Evolutionary conservation across 1,140 invertebrate species (phyloP).

Genomic region (Zaprionus africanus): DNA sequence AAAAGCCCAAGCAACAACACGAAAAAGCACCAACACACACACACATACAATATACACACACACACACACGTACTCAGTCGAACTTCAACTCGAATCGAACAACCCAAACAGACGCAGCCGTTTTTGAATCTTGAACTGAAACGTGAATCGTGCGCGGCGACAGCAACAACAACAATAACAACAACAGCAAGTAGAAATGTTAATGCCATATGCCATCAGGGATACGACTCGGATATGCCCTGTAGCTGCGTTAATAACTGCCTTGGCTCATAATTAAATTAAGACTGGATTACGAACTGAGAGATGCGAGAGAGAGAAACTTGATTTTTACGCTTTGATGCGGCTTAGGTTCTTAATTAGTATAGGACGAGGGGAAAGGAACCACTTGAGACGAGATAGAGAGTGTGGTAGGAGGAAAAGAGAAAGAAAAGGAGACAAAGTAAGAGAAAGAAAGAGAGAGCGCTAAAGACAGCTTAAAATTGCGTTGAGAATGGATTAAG

Average conservation of each 20-base stretch:
- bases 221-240: conserved; percentile 42
- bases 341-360: neutral
- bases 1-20: conserved; percentile 52
- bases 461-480: too few species aligned
- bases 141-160: conserved; percentile 74
- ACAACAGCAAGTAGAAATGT: conserved; percentile 38
- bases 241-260: conserved; percentile 10
- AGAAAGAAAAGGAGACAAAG: neutral
- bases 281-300: neutral
- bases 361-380: neutral
- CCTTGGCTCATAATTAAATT: conserved; percentile 12
- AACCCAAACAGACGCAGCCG: conserved; percentile 28
- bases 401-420: neutral
- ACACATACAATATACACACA: conserved; percentile 32
- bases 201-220: conserved; percentile 19
- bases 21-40: conserved; percentile 11
- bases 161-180: conserved; percentile 30
- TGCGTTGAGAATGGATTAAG: too few species aligned
- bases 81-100: conserved; percentile 41
- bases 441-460: neutral
- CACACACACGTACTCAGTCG: conserved; percentile 33
- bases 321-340: neutral
- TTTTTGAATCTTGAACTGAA: conserved; percentile 63
- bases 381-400: neutral
- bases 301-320: neutral